These are phyloP conservation scores for Zygogramma bicolorata DNA, from an alignment of 2,888 invertebrate species.

Conservation along the genomic window DNA sequence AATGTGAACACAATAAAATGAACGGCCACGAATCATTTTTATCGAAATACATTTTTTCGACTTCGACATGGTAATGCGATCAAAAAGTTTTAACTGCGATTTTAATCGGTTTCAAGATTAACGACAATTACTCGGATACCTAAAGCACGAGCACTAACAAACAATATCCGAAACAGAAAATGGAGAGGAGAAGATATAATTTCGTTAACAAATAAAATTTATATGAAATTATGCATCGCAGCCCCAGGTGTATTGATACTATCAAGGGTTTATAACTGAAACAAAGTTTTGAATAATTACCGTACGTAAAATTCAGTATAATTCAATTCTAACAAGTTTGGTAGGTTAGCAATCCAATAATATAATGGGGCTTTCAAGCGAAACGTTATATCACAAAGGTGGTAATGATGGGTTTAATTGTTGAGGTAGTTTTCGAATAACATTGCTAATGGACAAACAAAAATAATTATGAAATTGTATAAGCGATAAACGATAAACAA, in stretches of 20 bases:
- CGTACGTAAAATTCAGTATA: constrained; percentile 24
- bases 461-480: neutral
- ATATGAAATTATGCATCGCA: constrained; percentile 28
- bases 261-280: constrained; percentile 31
- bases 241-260: constrained; percentile 30
- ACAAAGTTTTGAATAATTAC: constrained; percentile 34
- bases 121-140: neutral
- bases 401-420: constrained; percentile 1
- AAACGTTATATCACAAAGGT: constrained; percentile 22
- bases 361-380: constrained; percentile 19
- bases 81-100: neutral
- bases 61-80: neutral
- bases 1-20: too few species aligned
- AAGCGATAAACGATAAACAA: too few species aligned
- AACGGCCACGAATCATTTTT: neutral
- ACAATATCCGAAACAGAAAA: neutral
- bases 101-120: neutral
- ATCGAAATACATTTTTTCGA: neutral
- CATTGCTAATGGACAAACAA: neutral
- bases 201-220: constrained; percentile 25
- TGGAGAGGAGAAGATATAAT: constrained; percentile 23
- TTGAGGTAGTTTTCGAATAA: constrained; percentile 5
- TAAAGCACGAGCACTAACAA: neutral
- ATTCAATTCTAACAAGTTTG: constrained; percentile 29
- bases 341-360: constrained; percentile 14